Conservation (phyloP, 2,888 invertebrate species). For the Phyllotreta striolata region DNA sequence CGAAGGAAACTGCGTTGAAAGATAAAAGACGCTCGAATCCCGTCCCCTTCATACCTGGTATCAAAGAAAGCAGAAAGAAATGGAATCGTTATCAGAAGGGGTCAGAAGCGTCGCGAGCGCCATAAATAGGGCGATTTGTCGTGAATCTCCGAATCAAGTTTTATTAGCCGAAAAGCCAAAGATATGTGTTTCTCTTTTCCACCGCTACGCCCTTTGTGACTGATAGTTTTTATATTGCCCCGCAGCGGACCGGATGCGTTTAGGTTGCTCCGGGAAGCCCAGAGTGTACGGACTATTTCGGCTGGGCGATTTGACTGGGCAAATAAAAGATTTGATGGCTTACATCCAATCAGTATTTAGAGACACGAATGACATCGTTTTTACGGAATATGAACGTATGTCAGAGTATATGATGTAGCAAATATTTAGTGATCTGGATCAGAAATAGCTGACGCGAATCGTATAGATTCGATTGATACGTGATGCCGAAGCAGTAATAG, state of each 20-base stretch:
- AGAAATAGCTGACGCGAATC: constrained; percentile 37
- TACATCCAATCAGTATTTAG: constrained; percentile 61
- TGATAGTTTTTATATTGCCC: constrained; percentile 58
- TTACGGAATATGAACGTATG: constrained; percentile 52
- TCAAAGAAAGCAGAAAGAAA: constrained; percentile 50
- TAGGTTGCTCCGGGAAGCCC: neutral
- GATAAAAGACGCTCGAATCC: too few species aligned
- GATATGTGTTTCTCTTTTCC: constrained; percentile 62
- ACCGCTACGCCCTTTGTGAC: constrained; percentile 53
- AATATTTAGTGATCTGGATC: constrained; percentile 52
- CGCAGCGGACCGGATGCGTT: constrained; percentile 22
- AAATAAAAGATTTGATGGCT: constrained; percentile 60
- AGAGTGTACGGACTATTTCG: constrained; percentile 22
- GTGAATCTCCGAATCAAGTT: constrained; percentile 63
- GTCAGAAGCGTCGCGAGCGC: constrained; percentile 50
- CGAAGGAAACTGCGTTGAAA: too few species aligned
- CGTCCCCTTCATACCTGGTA: constrained; percentile 2
- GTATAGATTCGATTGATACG: constrained; percentile 12
- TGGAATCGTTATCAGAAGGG: constrained; percentile 58
- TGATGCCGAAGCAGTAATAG: neutral
- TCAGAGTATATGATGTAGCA: constrained; percentile 51
- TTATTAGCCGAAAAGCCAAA: constrained; percentile 70
- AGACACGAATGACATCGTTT: constrained; percentile 55
- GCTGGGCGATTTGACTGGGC: constrained; percentile 48
- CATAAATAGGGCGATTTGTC: constrained; percentile 58